A percentile compares a stretch with the other conserved stretches of the same genome.
These are phyloP conservation scores for Bellardia pandia DNA, from an alignment of 2,888 invertebrate species.

Conservation along the genomic window DNA sequence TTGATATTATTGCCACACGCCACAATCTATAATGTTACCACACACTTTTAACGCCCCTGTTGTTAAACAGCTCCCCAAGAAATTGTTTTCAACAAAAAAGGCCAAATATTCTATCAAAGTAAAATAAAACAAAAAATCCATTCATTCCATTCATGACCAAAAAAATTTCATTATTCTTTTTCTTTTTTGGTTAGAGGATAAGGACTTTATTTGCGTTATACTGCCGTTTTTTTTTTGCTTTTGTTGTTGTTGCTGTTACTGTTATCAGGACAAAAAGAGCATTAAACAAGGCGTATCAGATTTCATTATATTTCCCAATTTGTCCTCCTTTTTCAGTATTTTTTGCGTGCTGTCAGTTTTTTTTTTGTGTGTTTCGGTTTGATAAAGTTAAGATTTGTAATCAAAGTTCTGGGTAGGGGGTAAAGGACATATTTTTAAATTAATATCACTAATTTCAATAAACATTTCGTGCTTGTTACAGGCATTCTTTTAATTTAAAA, in stretches of 20 bases:
- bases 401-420: background rate
- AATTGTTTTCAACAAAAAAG: too few relatives aligned
- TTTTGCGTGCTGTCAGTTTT: constrained; percentile 5
- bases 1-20: constrained; percentile 70
- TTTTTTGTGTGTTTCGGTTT: constrained; percentile 42
- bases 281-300: constrained; percentile 85
- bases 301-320: constrained; percentile 82
- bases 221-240: constrained; percentile 18
- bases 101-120: constrained; percentile 54
- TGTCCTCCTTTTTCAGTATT: constrained; percentile 49
- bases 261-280: constrained; percentile 79
- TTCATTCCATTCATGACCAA: constrained; percentile 40
- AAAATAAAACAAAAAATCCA: constrained; percentile 51
- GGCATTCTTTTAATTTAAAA: constrained; percentile 13
- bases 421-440: constrained; percentile 49
- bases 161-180: constrained; percentile 40
- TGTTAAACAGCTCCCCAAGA: constrained; percentile 62
- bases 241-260: constrained; percentile 14
- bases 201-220: constrained; percentile 63
- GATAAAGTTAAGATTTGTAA: constrained; percentile 60
- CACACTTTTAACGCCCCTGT: constrained; percentile 69
- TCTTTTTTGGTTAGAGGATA: constrained; percentile 5
- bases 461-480: background rate
- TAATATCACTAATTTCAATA: constrained; percentile 41
- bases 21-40: constrained; percentile 67